Conservation (phyloP, 2,113 vertebrate genomes). For the Heloderma charlesbogerti region DNA sequence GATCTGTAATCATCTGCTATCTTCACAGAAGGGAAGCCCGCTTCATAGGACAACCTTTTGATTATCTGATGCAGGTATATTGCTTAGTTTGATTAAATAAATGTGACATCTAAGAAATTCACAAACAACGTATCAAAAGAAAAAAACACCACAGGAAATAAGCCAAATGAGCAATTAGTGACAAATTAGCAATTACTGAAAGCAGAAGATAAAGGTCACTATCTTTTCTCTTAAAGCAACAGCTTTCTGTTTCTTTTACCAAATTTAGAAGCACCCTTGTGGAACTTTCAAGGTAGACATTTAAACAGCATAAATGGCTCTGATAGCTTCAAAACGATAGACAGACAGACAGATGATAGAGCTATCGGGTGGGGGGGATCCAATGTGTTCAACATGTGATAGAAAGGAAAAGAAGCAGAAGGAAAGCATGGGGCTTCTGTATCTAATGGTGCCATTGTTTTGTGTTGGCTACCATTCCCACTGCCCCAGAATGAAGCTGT, state of each 20-base stretch:
- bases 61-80: constrained; percentile 7
- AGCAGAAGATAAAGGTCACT: constrained; percentile 33
- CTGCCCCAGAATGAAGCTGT: background rate
- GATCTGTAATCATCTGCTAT: background rate
- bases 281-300: background rate
- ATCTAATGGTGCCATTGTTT: too few species aligned
- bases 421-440: background rate
- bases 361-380: too few species aligned
- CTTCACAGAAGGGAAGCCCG: background rate
- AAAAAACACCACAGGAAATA: constrained; percentile 6
- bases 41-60: background rate
- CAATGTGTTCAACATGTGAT: background rate
- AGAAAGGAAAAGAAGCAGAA: background rate
- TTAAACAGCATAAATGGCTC: background rate
- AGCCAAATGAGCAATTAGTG: constrained; percentile 45
- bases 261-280: background rate
- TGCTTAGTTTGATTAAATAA: constrained; percentile 23
- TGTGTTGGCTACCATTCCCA: too few species aligned
- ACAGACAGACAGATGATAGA: too few species aligned
- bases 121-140: constrained; percentile 32
- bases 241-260: background rate
- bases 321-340: background rate
- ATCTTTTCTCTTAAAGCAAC: background rate
- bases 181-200: constrained; percentile 45
- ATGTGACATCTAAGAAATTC: constrained; percentile 18